Evolutionary conservation across 2,113 vertebrate species (phyloP).

Genomic region (Ammospiza nelsoni): DNA sequence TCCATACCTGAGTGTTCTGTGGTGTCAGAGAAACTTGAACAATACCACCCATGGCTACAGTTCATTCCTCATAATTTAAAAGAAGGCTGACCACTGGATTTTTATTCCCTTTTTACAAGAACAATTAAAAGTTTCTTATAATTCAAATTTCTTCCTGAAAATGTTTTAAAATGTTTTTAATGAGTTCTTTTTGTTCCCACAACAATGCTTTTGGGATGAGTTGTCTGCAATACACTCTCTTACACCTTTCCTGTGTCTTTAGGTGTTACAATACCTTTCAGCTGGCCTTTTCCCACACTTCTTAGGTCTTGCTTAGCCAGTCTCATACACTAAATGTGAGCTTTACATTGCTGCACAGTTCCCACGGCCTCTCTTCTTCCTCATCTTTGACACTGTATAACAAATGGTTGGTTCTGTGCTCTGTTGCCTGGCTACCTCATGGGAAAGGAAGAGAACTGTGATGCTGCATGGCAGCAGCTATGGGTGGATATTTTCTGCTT

Average conservation of each 20-base stretch:
- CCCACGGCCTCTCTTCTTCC: background rate
- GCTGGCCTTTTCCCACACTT: background rate
- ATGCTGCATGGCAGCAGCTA: background rate
- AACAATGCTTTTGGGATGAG: background rate
- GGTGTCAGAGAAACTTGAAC: background rate
- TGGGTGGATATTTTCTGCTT: background rate
- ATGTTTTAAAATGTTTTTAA: conserved; percentile 11
- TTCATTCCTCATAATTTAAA: background rate
- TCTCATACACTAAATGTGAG: background rate
- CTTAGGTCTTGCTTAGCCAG: background rate
- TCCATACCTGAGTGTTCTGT: background rate
- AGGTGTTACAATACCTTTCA: background rate
- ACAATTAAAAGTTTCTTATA: background rate
- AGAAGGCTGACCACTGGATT: background rate
- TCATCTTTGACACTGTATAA: background rate
- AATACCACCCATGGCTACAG: background rate
- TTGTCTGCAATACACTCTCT: background rate
- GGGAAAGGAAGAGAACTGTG: background rate
- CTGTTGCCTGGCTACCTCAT: background rate
- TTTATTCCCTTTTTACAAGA: background rate
- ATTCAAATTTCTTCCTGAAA: background rate
- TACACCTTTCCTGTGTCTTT: background rate
- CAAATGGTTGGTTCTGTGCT: background rate
- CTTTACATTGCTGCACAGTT: background rate
- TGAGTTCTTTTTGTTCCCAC: background rate